Base-by-base conservation (phyloP, 2,797 vertebrate genomes). In the Gymnoscopelus braueri region DNA sequence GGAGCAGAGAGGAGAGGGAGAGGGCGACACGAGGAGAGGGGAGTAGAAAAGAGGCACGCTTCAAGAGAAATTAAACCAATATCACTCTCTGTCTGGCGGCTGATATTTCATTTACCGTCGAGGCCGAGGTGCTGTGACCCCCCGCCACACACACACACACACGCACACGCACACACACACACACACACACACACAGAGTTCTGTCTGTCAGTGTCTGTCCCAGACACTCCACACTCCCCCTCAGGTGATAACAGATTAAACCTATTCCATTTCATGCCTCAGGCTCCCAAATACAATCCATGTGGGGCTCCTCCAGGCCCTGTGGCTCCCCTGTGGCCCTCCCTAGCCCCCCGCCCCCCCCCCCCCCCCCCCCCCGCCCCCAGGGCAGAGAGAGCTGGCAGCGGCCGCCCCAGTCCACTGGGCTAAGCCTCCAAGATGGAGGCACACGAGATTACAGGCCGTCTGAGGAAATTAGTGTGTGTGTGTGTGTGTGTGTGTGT, bases 221-320 rank as follows among this genome's bases (percentile, higher is more conserved):
- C 19, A 77, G 9, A 35, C 23, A 60, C 65, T 83, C 69, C 81
- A 77, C 74, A 79, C 90, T 83, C 89, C 88, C 88, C 87, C 81
- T 88, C 88, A 91, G 91, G 91, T 93, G 92, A 93, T 94, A 92
- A 92, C 90, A 94, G 93, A 94, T 94, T 94, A 93, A 93, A 91
- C 82, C 90, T 91, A 92, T 93, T 93, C 91, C 88, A 94, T 93
- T 94, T 94, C 93, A 93, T 91, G 91, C 89, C 88, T 91, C 88
- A 92, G 88, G 89, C 86, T 88, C 89, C 84, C 88, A 91, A 91
- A 91, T 92, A 91, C 88, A 88, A 92, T 87, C 89, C 88, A 88
- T 86, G 89, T 91, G 91, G 86, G 85, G 83, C 87, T 89, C 79
- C 84, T 89, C 75, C 84, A 80, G 85, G 84, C 87, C 82, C 84